These are phyloP conservation scores for Parapsyche elsis DNA, from an alignment of 1,140 invertebrate species.

Conservation along the genomic window DNA sequence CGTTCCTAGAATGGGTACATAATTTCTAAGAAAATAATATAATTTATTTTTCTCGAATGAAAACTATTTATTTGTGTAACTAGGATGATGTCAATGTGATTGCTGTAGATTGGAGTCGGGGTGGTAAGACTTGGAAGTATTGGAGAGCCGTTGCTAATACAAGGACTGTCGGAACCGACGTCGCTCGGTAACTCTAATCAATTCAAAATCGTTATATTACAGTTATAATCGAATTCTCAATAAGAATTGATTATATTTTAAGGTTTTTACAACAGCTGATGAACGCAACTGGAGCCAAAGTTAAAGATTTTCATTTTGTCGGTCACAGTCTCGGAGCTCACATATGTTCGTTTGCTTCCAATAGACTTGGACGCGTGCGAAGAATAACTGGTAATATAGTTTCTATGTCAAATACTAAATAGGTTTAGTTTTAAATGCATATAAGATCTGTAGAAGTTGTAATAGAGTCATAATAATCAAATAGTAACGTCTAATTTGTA, in stretches of 20 bases:
- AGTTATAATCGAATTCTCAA: not conserved
- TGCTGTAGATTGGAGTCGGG: conserved; percentile 70
- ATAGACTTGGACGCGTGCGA: conserved; percentile 63
- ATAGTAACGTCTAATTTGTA: too few species aligned
- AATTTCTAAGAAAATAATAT: too few species aligned
- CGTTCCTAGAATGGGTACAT: conserved; percentile 67
- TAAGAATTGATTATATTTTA: conserved; percentile 22
- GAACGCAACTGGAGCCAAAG: conserved; percentile 58
- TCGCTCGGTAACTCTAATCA: conserved; percentile 64
- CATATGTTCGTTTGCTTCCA: conserved; percentile 69
- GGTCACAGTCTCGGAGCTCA: conserved; percentile 75
- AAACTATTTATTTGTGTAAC: not conserved
- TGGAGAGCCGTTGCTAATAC: conserved; percentile 71
- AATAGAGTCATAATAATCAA: too few species aligned
- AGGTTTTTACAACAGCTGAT: conserved; percentile 63
- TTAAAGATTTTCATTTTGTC: conserved; percentile 68
- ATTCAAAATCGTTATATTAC: not conserved
- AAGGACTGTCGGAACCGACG: conserved; percentile 65
- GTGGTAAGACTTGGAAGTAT: conserved; percentile 71
- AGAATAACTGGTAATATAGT: conserved; percentile 66
- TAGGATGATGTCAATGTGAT: conserved; percentile 70
- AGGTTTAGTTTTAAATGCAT: too few species aligned
- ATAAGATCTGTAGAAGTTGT: too few species aligned
- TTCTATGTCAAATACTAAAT: too few species aligned
- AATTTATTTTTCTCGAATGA: not conserved